Base-by-base conservation (phyloP, 2,888 invertebrate genomes). In the Zygothrica quintamaculata region DNA sequence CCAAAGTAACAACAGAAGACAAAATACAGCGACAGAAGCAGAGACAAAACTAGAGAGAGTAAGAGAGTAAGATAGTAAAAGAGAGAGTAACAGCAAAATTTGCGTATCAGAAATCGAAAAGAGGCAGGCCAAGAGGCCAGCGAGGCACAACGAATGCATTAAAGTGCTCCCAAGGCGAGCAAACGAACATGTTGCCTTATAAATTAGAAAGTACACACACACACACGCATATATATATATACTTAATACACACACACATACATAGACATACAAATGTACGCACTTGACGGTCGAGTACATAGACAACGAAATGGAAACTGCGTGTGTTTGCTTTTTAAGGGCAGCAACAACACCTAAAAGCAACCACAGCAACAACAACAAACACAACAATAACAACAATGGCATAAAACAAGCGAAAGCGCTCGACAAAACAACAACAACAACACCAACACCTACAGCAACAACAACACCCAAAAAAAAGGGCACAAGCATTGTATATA, bases 131-230 rank as follows among this genome's bases (percentile, higher is more conserved):
- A 47, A 42, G 29, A 22, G 39, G 33, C 16, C 46, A 43, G 42
- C 29, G 22, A 31, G 39, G 46, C 59, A 39, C 56, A 57, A 68
- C 68, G 69, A 77, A 72, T 86, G 87, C 81, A 86, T 74, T 75
- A 67, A 74, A 71, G 51, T 59, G 73, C 62, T 76, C 80, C 73
- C 77, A 64, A 65, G 74, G 71, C 71, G 69, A 59, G 50, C 47
- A 70, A 73, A 64, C 70, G 66, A 64, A 74, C 85, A 77, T 72
- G 84, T 78, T 69, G 69, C 73, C 74, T 71, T 78, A 71, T 84
- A 87, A 80, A 87, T 84, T 86, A 74, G 74, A 77, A 68, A 76
- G 52, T 65, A 65, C 77, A 65, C 65, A 56, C 44, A 15, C 36
- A 18, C 44, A 48, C 46, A 51, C 50, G 29, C 53, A 26, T 31